Evolutionary conservation across 2,797 vertebrate genomes (phyloP), one percentile per base, ranked within the genome.

Genomic region (Aldrovandia affinis): DNA sequence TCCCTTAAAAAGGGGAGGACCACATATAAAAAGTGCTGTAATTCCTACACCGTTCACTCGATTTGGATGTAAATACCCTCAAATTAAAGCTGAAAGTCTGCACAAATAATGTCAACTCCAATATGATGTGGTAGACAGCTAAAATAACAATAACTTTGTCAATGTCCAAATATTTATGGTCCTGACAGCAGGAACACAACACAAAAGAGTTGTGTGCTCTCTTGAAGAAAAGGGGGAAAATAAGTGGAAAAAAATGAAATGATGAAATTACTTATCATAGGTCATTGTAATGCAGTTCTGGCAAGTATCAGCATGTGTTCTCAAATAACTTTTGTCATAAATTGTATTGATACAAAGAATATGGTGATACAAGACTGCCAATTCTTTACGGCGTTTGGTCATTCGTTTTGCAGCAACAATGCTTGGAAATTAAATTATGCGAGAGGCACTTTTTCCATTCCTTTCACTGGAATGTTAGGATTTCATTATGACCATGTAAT

Each of bases 241-340:
- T 50, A 5, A 50, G 47, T 2, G 47, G 47, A 12, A 12, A 50
- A 36, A 33, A 28, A 36, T 70, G 30, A 70, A 2, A 22, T 77
- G 39, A 52, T 82, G 39, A 52, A 65, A 78, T 81, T 44, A 50
- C 57, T 77, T 2, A 9, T 30, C 57, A 25, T 33, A 44, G 39
- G 33, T 63, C n/a, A 68, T 68, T 47, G 54, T 52, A 78, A 80
- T 59, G 36, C n/a, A 70, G 33, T 83, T 78, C 33, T 59, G 54
- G 15, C 59, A 50, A 20, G 61, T 73, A 6, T 44, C 18, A 30
- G 2, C n/a, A n/a, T 30, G 5, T 7, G 8, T 25, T 77, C 28
- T 75, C 50, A 65, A 52, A 30, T 73, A 52, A 1, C 39, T 75
- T 81, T 81, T 14, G 2, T 36, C 15, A 39, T 79, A 79, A 78